These are phyloP conservation scores for Dilophus febrilis DNA, from an alignment of 2,888 invertebrate species.

Conservation along the genomic window DNA sequence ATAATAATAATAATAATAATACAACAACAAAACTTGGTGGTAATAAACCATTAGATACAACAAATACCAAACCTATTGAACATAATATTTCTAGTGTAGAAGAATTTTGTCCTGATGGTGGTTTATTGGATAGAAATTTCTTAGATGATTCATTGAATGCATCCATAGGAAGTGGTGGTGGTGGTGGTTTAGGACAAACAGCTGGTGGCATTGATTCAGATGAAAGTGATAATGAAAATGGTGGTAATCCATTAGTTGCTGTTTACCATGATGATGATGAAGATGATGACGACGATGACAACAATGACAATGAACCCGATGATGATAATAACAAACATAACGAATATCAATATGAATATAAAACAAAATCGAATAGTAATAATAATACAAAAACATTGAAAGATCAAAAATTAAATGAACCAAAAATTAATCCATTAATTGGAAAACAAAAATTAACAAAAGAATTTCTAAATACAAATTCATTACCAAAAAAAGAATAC, in stretches of 20 bases:
- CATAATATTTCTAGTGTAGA: slow-evolving; percentile 37
- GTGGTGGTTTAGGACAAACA: too few relatives aligned
- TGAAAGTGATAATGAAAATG: slow-evolving; percentile 42
- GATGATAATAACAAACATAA: slow-evolving; percentile 15
- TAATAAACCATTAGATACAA: neutral
- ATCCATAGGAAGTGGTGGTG: slow-evolving; percentile 11
- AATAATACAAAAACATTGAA: slow-evolving; percentile 20
- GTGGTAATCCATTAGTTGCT: slow-evolving; percentile 63
- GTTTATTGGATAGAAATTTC: slow-evolving; percentile 57
- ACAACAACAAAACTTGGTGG: slow-evolving; percentile 1
- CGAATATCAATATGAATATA: too few relatives aligned
- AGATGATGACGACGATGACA: neutral
- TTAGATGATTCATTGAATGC: slow-evolving; percentile 42
- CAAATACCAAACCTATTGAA: neutral
- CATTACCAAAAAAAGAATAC: neutral
- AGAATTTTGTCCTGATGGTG: slow-evolving; percentile 56
- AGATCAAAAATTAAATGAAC: slow-evolving; percentile 13
- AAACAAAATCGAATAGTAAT: too few relatives aligned
- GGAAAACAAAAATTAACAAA: slow-evolving; percentile 5
- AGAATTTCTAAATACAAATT: neutral
- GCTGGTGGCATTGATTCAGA: slow-evolving; percentile 4
- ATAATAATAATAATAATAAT: too few relatives aligned
- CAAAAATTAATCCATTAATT: slow-evolving; percentile 11
- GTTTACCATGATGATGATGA: slow-evolving; percentile 60
- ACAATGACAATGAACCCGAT: slow-evolving; percentile 18